Percentiles rank a stretch among this genome's conserved stretches.
Evolutionary conservation across 2,888 invertebrate species (phyloP).

Genomic region (Trichopoda pennipes): DNA sequence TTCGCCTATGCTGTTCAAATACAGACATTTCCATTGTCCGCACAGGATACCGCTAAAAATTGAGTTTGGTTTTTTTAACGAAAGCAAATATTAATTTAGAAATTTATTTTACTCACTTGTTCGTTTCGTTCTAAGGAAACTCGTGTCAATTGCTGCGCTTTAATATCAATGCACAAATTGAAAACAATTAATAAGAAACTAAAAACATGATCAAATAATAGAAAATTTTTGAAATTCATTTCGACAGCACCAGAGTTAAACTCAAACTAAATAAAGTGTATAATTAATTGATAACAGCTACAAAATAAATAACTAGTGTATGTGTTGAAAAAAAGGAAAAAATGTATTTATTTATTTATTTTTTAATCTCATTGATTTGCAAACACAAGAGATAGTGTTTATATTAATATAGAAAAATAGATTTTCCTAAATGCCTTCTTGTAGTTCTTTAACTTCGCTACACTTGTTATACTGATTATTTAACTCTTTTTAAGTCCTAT

Average conservation of each 20-base stretch:
- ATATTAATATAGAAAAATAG: no score
- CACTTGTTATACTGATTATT: no score
- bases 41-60: background rate
- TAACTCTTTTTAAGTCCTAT: no score
- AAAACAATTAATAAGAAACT: constrained; percentile 1
- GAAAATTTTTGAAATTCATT: constrained; percentile 39
- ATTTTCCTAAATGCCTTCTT: no score
- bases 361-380: no score
- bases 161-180: background rate
- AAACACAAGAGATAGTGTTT: no score
- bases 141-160: background rate
- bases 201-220: background rate
- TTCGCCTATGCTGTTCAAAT: constrained; percentile 39
- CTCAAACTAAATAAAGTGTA: constrained; percentile 17
- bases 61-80: background rate
- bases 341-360: background rate
- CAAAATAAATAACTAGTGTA: background rate
- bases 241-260: constrained; percentile 32
- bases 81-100: background rate
- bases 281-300: constrained; percentile 13
- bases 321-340: background rate
- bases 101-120: constrained; percentile 10
- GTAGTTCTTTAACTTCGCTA: no score
- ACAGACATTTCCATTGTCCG: constrained; percentile 30
- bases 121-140: background rate